These are phyloP conservation scores for Aspidiotus destructor DNA, from an alignment of 2,888 invertebrate species.

Conservation along the genomic window DNA sequence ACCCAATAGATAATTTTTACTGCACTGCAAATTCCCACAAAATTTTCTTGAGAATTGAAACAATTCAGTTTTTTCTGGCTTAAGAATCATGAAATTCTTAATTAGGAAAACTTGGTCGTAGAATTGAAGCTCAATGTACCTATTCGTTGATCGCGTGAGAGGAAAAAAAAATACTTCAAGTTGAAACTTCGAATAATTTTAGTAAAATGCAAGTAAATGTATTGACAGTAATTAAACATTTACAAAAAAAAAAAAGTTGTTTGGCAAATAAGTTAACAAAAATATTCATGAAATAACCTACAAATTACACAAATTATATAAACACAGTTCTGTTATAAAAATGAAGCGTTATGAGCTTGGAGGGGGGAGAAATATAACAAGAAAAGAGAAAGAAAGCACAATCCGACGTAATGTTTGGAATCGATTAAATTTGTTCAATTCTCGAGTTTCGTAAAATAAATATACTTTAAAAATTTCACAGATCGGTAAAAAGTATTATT, in stretches of 20 bases:
- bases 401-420: not conserved
- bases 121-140: too few relatives aligned
- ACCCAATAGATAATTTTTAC: too few relatives aligned
- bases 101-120: too few relatives aligned
- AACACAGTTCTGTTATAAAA: constrained; percentile 9
- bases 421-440: not conserved
- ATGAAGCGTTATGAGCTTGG: not conserved
- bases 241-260: not conserved
- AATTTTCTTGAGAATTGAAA: too few relatives aligned
- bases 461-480: not conserved
- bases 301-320: not conserved
- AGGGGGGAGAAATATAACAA: not conserved
- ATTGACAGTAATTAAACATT: constrained; percentile 3
- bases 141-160: too few relatives aligned
- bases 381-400: constrained; percentile 4
- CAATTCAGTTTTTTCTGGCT: too few relatives aligned
- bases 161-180: too few relatives aligned
- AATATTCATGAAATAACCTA: not conserved
- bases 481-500: not conserved
- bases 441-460: not conserved
- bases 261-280: not conserved
- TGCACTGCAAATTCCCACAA: too few relatives aligned
- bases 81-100: too few relatives aligned
- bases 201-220: not conserved
- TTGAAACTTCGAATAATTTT: too few relatives aligned